Evolutionary conservation across 2,113 vertebrate genomes (phyloP).

Genomic region (Siniperca chuatsi): DNA sequence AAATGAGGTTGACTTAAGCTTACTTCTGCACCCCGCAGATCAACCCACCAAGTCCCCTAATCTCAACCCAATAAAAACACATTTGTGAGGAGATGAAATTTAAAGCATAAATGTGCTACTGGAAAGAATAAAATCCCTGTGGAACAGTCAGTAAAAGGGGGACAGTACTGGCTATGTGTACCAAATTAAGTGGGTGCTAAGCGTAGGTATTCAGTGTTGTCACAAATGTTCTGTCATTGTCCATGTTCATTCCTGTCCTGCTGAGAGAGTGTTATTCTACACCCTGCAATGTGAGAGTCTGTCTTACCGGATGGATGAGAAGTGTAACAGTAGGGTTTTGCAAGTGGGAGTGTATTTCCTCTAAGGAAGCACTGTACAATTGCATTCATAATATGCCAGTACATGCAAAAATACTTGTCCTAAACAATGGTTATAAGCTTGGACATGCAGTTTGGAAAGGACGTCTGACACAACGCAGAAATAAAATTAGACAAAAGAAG

Average conservation of each 20-base stretch:
- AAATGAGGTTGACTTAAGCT: neutral
- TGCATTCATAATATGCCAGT: conserved; percentile 47
- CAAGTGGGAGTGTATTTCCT: conserved; percentile 65
- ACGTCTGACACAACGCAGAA: conserved; percentile 27
- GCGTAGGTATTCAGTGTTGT: conserved; percentile 23
- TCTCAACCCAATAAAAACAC: neutral
- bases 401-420: conserved; percentile 43
- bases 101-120: neutral
- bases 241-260: conserved; percentile 23
- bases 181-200: conserved; percentile 9
- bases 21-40: neutral
- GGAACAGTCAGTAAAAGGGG: neutral
- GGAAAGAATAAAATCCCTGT: neutral
- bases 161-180: neutral
- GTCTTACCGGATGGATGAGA: conserved; percentile 65
- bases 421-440: conserved; percentile 39
- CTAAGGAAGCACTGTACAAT: conserved; percentile 54
- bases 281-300: conserved; percentile 47
- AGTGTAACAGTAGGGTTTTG: conserved; percentile 45
- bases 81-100: conserved; percentile 1
- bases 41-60: neutral
- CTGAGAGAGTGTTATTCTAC: conserved; percentile 46
- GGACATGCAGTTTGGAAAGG: conserved; percentile 11
- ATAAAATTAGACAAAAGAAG: conserved; percentile 10
- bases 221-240: conserved; percentile 38